Evolutionary conservation across 2,113 vertebrate species (phyloP).

Genomic region (Pterocles gutturalis): DNA sequence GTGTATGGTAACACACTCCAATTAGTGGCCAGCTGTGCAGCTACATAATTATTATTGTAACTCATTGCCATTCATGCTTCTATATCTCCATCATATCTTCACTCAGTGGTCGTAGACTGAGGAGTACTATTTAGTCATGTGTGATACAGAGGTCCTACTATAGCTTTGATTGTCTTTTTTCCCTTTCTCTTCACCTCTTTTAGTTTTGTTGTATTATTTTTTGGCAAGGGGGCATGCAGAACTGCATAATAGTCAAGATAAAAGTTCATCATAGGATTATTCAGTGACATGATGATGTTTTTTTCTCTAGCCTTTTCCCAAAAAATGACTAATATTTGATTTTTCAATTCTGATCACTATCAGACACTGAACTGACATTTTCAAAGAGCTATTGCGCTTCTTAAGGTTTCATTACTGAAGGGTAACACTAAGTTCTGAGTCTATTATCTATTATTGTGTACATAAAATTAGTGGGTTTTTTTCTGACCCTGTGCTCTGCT

Average conservation of each 20-base stretch:
- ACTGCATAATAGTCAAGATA: neutral
- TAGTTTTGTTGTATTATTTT: neutral
- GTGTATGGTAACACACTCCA: neutral
- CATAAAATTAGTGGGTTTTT: neutral
- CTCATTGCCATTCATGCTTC: neutral
- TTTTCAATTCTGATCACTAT: neutral
- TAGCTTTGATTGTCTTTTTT: neutral
- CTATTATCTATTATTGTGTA: neutral
- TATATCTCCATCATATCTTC: neutral
- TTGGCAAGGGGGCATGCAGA: neutral
- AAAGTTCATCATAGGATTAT: neutral
- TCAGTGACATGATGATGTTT: neutral
- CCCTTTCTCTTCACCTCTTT: neutral
- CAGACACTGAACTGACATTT: neutral
- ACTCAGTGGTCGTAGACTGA: neutral
- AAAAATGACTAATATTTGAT: neutral
- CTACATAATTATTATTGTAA: constrained; percentile 1
- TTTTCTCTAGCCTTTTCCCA: neutral
- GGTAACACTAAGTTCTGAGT: neutral
- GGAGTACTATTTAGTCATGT: neutral
- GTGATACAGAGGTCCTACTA: neutral
- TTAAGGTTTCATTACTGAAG: neutral
- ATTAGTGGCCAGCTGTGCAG: neutral
- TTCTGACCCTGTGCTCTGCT: neutral
- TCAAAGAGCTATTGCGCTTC: neutral